phyloP scores from a whole-genome alignment of 2,797 vertebrate genomes.

The Octomys mimax region DNA sequence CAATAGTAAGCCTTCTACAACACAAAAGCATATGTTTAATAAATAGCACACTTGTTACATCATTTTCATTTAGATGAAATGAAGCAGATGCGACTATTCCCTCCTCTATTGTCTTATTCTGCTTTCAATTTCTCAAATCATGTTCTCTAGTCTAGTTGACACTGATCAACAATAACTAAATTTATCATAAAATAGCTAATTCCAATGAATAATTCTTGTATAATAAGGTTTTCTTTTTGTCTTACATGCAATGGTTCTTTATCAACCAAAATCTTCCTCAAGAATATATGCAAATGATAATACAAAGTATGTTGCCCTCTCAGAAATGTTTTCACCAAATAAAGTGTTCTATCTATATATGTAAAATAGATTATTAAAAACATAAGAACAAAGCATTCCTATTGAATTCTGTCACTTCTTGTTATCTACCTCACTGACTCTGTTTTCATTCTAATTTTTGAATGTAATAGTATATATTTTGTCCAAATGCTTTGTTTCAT shows the following conservation, averaged over 20 bases:
- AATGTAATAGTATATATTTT: constrained; percentile 33
- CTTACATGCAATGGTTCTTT: constrained; percentile 14
- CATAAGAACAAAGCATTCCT: background rate
- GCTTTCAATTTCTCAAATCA: background rate
- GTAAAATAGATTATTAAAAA: constrained; percentile 1
- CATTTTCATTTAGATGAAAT: background rate
- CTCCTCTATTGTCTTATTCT: background rate
- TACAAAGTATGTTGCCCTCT: background rate
- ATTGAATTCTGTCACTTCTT: background rate
- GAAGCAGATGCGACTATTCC: background rate
- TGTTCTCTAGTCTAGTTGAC: background rate
- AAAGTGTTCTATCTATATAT: background rate
- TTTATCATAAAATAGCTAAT: constrained; percentile 2
- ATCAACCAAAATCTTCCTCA: background rate
- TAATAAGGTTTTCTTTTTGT: background rate
- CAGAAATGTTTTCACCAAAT: background rate
- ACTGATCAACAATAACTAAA: background rate
- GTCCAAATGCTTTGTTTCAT: background rate
- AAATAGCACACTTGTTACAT: background rate
- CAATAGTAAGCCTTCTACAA: background rate
- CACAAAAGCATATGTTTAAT: constrained; percentile 24
- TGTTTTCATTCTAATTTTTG: constrained; percentile 19
- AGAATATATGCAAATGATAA: background rate
- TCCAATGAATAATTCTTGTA: background rate
- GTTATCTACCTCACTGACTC: background rate